phyloP scores from a whole-genome alignment of 2,797 vertebrate genomes.

The Silurus lanzhouensis region DNA sequence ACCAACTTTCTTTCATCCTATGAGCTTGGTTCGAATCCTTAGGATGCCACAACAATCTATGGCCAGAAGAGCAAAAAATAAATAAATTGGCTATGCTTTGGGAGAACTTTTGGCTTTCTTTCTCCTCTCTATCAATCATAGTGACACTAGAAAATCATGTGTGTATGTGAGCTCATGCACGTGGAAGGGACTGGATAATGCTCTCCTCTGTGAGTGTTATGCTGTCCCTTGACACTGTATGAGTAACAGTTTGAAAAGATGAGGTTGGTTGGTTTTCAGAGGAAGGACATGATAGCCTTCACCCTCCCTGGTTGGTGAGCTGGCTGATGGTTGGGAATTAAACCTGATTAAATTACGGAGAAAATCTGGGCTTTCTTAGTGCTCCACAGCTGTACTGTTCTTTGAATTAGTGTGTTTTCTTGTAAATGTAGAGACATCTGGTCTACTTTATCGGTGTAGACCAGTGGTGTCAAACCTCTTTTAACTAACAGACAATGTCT shows the following conservation, averaged over 20 bases:
- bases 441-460: not conserved
- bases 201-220: not conserved
- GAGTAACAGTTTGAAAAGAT: not conserved
- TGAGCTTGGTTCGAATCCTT: not conserved
- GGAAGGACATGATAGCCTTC: not conserved
- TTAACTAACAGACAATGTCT: not conserved
- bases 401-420: not conserved
- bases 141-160: not conserved
- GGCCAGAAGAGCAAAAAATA: no score
- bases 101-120: not conserved
- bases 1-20: not conserved
- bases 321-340: not conserved
- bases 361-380: not conserved
- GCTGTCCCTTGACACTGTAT: not conserved
- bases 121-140: not conserved
- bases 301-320: not conserved
- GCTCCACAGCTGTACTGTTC: not conserved
- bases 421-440: not conserved
- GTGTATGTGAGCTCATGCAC: not conserved
- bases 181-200: not conserved
- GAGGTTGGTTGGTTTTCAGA: not conserved
- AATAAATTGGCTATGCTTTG: not conserved
- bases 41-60: not conserved
- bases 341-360: not conserved
- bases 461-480: not conserved